Evolutionary conservation across 2,888 invertebrate genomes (phyloP), one percentile per base, ranked within the genome.

Genomic region (Sesia bembeciformis): DNA sequence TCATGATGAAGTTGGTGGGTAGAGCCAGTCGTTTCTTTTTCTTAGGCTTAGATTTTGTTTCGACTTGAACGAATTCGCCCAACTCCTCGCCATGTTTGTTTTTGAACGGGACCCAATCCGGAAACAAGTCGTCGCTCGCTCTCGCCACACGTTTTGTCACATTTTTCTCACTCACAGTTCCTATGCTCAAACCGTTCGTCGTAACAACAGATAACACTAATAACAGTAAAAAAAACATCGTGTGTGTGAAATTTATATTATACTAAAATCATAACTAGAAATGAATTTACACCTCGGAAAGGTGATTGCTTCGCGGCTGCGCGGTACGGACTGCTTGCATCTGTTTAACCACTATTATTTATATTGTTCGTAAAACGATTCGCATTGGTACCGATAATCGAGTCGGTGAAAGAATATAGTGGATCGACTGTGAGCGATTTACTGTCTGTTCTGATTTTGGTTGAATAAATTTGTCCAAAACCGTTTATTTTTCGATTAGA

Each of bases 281-380:
- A 39, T 50, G 1, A 23, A 23, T 50, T 8, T 40, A 52, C 40
- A 40, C 23, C n/a, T 52, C 40, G 52, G 39, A 23, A 58, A 66
- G 65, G 69, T 74, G 67, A 66, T 63, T 62, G 62, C 66, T 57
- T 67, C 66, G 64, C 78, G 74, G 70, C 74, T 65, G 75, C 84
- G 75, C 78, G 78, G 66, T 63, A 66, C 65, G 63, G 70, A 88
- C 88, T 88, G 84, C 70, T 73, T 66, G 67, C 71, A 63, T 66
- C 72, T 66, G 68, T 72, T 63, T 69, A 67, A 71, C 72, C 70
- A 82, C 83, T 81, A 84, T 85, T 85, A 88, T 88, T 89, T 88
- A 89, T 89, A 89, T 84, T 87, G 85, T 87, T 86, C 84, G 70
- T 65, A 76, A 83, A 84, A 78, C 81, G 71, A 80, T 84, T 80